Evolutionary conservation across 2,888 invertebrate species (phyloP), one percentile per base, ranked within the genome.

Genomic region (Cephus rjabovi): DNA sequence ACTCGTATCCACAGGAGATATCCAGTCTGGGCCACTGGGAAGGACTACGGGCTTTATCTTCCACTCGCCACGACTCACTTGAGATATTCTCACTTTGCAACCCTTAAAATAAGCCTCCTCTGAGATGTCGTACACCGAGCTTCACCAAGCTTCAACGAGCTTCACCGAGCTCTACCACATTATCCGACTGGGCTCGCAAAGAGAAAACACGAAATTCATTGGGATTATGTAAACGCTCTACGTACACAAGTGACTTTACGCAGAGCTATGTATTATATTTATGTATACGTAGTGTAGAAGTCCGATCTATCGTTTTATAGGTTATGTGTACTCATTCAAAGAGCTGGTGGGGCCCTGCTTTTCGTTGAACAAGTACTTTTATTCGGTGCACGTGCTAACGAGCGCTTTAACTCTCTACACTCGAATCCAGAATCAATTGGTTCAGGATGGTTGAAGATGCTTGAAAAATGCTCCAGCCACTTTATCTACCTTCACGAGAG

Each of bases 1-100:
- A 33, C n/a, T 71, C 33, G 15, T 12, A 11, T 71, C 71, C 71
- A 30, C 30, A 12, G 71, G 30, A 71, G 30, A 71, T 71, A 30
- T 71, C 33, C 71, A 15, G 15, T 71, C 71, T 33, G 2, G 11
- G 33, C 31, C 15, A 2, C 6, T 15, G 81, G 83, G 82, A 75
- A 37, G 37, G 12, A 37, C 0, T 4, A 12, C 4, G 37, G 37
- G 12, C 15, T 4, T 37, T 37, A 15, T 4, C 37, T 37, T 40
- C 40, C 40, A 40, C 15, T 40, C 15, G 40, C 12, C 12, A 35
- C 35, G 12, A 12, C 35, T 35, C 3, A 35, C 12, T 35, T 3
- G 12, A 40, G 40, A 23, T 23, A 40, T 23, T 40, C 2, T 15
- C 23, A 23, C 23, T 2, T 9, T 40, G 1, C 40, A 23, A 40